phyloP scores from a whole-genome alignment of 2,113 vertebrate species.

The Rallus limicola region DNA sequence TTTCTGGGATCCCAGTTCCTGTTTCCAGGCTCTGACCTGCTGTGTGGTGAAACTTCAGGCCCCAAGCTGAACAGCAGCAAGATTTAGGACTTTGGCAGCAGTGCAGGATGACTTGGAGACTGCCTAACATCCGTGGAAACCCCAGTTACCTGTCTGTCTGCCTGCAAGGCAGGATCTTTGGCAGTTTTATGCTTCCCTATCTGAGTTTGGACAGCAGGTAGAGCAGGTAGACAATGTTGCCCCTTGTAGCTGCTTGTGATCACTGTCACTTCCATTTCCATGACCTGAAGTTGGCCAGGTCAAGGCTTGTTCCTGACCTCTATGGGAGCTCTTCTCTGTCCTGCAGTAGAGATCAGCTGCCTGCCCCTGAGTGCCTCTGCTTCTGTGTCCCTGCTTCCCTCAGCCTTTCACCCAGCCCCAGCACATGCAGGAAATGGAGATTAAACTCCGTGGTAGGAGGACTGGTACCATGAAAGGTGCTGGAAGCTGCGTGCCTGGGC shows the following conservation, averaged over 20 bases:
- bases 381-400: neutral
- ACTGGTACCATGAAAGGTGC: neutral
- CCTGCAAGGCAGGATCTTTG: neutral
- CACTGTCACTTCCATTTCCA: neutral
- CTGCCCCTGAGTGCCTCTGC: neutral
- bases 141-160: neutral
- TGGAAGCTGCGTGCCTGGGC: neutral
- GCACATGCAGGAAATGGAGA: neutral
- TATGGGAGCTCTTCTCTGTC: neutral
- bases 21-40: neutral
- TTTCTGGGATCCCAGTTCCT: neutral
- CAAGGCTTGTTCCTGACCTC: neutral
- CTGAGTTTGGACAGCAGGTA: neutral
- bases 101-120: neutral
- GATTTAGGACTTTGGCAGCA: neutral
- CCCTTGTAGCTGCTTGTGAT: neutral
- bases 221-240: neutral
- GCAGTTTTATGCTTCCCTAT: neutral
- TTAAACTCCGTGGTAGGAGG: neutral
- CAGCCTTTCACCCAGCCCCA: neutral
- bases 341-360: neutral
- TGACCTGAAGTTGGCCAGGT: neutral
- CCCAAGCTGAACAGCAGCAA: neutral
- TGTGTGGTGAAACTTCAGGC: neutral
- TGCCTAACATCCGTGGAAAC: neutral